phyloP scores from a whole-genome alignment of 92 coral and sea anemone species.

The Pocillopora grandis region DNA sequence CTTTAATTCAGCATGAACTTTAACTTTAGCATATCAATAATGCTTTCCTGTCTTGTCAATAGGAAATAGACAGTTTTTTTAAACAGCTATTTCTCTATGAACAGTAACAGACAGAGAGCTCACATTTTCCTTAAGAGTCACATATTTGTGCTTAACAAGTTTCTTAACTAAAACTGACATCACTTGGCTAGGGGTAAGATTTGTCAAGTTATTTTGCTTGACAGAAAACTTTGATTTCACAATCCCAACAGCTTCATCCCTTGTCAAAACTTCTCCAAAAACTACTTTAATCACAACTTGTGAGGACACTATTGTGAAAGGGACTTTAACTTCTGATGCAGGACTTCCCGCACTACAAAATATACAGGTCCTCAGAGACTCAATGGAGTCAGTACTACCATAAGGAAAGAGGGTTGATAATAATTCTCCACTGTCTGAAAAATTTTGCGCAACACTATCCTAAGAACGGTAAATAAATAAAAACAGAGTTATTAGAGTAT shows the following conservation, averaged over 20 bases:
- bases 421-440: conserved; percentile 46
- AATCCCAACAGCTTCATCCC: conserved; percentile 22
- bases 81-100: conserved; percentile 23
- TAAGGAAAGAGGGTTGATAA: conserved; percentile 37
- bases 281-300: conserved; percentile 28
- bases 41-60: neutral
- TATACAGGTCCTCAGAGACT: no score
- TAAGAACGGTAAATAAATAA: conserved; percentile 23
- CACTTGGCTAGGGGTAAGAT: conserved; percentile 31
- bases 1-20: no score
- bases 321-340: conserved; percentile 18
- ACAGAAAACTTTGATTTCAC: conserved; percentile 28
- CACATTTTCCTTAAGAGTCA: conserved; percentile 26
- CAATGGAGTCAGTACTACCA: neutral
- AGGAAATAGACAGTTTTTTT: neutral
- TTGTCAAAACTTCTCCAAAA: conserved; percentile 33
- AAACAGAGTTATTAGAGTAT: conserved; percentile 13
- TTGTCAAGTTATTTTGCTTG: conserved; percentile 26
- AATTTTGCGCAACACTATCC: conserved; percentile 17
- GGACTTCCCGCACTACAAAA: neutral
- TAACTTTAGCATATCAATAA: neutral
- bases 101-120: conserved; percentile 4
- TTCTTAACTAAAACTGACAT: conserved; percentile 36
- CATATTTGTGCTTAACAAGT: conserved; percentile 28
- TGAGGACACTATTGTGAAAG: conserved; percentile 24